Conservation (phyloP, 2,888 invertebrate genomes). For the Tolmerus cingulatus region DNA sequence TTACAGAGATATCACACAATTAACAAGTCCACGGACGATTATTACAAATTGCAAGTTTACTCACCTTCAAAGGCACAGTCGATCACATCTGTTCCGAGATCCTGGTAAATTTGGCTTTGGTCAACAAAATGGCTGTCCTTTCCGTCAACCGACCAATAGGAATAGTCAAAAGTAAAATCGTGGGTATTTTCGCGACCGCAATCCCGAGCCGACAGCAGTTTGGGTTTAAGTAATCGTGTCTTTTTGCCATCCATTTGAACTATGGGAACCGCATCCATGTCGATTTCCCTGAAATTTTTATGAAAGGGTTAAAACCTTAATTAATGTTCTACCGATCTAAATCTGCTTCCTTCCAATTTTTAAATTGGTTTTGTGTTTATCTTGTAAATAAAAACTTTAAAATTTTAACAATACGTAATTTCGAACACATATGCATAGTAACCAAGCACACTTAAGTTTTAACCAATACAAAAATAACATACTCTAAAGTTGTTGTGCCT, state of each 20-base stretch:
- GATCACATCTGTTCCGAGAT: constrained; percentile 77
- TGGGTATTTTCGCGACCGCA: constrained; percentile 71
- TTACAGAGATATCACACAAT: background rate
- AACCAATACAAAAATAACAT: too few relatives aligned
- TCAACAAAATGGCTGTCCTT: constrained; percentile 77
- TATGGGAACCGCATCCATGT: constrained; percentile 83
- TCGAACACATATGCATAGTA: too few relatives aligned
- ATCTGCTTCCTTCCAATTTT: too few relatives aligned
- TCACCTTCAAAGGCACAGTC: constrained; percentile 78
- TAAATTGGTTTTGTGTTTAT: too few relatives aligned
- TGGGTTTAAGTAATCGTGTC: constrained; percentile 78
- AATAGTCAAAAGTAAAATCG: constrained; percentile 89
- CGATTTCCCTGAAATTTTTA: constrained; percentile 72
- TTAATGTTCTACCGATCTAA: too few relatives aligned
- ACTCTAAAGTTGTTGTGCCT: too few relatives aligned
- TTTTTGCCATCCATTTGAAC: constrained; percentile 87
- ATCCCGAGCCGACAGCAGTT: constrained; percentile 62
- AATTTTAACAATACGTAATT: too few relatives aligned
- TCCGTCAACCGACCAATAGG: constrained; percentile 84
- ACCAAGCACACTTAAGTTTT: too few relatives aligned
- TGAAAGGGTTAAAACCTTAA: background rate
- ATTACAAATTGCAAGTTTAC: constrained; percentile 34
- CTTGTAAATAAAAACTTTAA: too few relatives aligned
- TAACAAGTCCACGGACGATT: background rate
- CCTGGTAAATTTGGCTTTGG: constrained; percentile 80